Base-by-base conservation (phyloP, 1,140 invertebrate species). In the Sarcophaga bullata region DNA sequence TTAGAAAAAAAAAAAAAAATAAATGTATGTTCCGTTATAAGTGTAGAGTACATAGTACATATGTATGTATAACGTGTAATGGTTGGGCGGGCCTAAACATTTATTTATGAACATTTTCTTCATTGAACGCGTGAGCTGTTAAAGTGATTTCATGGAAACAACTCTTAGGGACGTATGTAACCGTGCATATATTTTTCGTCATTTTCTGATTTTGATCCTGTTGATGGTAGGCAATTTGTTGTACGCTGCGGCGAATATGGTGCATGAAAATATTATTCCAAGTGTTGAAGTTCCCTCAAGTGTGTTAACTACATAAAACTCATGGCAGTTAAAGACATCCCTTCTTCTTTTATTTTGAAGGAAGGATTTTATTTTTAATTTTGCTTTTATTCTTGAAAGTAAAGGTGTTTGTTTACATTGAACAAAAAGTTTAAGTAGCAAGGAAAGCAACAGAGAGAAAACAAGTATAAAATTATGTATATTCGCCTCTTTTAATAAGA, bases 201-300 rank as follows among this genome's bases (percentile, higher is more conserved):
- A 58, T 58, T 58, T 58, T 58, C 11, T 58, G 6, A 15, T 54
- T 54, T 54, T 54, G 15, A n/a, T 58, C 13, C 15, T 58, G 15
- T 58, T 58, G 54, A 58, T 58, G 54, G 54, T 58, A n/a, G 54
- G 10, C 13, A 58, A 58, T 58, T 58, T 58, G 54, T 58, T 58
- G 54, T 58, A 58, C 54, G 50, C 50, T 8, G 8, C 50, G 50
- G 1, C 8, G 25, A 8, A 52, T 52, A 52, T 13, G 6, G 6
- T 13, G 54, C n/a, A 58, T 58, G 11, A n/a, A 58, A 58, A 58
- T 58, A 58, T 58, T 58, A 58, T 58, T 58, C 54, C 15, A 58
- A 58, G 54, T 58, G 54, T 58, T 58, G 54, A 58, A 58, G 13
- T 58, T n/a, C 54, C 54, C 54, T 58, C 54, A 58, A 58, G 54